A percentile compares a stretch with the other conserved stretches of the same genome.
phyloP scores from a whole-genome alignment of 2,113 vertebrate genomes.

The Notiomystis cincta region DNA sequence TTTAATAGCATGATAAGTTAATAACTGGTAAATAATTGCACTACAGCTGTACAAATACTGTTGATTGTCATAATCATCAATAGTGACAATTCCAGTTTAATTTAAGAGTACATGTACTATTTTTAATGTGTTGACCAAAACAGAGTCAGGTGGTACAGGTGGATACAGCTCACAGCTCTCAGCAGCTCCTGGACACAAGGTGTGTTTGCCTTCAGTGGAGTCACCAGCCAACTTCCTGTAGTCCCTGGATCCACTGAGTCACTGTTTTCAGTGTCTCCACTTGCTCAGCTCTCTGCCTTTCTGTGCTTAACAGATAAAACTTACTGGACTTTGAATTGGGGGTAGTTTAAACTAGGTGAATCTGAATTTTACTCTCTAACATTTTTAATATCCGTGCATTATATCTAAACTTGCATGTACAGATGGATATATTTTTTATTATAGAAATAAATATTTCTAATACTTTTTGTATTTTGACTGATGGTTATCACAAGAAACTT shows the following conservation, averaged over 20 bases:
- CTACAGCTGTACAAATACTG: neutral
- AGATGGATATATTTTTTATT: neutral
- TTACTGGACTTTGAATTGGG: neutral
- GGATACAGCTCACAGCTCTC: neutral
- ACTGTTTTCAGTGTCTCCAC: neutral
- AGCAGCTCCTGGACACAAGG: accelerated
- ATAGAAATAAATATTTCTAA: neutral
- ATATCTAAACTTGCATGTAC: neutral
- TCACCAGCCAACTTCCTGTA: neutral
- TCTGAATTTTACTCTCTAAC: neutral
- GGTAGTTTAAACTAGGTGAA: neutral
- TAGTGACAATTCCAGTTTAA: neutral
- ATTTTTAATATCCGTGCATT: neutral
- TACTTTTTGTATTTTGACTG: neutral
- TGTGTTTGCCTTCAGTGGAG: neutral
- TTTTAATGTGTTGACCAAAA: neutral
- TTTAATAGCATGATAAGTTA: neutral
- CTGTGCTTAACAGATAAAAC: neutral
- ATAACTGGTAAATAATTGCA: neutral
- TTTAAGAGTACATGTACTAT: neutral
- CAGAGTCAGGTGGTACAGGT: neutral
- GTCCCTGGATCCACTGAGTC: neutral
- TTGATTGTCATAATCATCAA: neutral
- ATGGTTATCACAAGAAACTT: neutral
- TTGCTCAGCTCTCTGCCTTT: neutral